A percentile compares a stretch with the other conserved stretches of the same genome.
Conservation (phyloP, 2,113 vertebrate genomes). For the Albula glossodonta region DNA sequence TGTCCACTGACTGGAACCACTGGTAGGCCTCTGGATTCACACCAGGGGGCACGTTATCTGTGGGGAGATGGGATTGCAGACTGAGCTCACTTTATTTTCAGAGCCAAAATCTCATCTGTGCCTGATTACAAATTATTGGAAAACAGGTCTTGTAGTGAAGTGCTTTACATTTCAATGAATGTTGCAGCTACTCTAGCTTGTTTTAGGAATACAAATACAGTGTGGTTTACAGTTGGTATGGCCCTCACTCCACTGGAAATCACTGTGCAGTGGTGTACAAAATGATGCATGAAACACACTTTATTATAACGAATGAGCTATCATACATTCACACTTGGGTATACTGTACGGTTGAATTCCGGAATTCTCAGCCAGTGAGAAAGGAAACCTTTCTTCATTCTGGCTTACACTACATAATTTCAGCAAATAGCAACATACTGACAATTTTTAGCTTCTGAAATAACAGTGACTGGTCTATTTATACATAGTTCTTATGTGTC, state of each 20-base stretch:
- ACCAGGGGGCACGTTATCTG: slow-evolving; percentile 75
- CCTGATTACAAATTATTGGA: neutral
- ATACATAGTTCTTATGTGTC: too few relatives aligned
- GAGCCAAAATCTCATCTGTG: neutral
- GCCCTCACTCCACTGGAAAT: neutral
- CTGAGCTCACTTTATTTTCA: neutral
- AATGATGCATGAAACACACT: neutral
- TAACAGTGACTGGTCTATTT: too few relatives aligned
- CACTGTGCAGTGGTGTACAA: neutral
- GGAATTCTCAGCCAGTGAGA: neutral
- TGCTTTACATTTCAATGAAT: neutral
- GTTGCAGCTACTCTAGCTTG: neutral
- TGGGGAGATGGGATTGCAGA: neutral
- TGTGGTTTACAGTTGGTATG: neutral
- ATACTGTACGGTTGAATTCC: neutral
- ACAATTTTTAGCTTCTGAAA: neutral
- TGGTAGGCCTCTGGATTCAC: slow-evolving; percentile 86
- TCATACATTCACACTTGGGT: neutral
- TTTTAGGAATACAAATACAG: neutral
- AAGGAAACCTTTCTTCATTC: too few relatives aligned
- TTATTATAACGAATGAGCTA: neutral
- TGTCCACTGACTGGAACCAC: slow-evolving; percentile 90
- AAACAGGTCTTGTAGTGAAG: neutral
- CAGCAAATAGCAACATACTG: too few relatives aligned
- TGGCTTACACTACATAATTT: too few relatives aligned